Evolutionary conservation across 2,888 invertebrate species (phyloP).

Genomic region (Adela reaumurella): DNA sequence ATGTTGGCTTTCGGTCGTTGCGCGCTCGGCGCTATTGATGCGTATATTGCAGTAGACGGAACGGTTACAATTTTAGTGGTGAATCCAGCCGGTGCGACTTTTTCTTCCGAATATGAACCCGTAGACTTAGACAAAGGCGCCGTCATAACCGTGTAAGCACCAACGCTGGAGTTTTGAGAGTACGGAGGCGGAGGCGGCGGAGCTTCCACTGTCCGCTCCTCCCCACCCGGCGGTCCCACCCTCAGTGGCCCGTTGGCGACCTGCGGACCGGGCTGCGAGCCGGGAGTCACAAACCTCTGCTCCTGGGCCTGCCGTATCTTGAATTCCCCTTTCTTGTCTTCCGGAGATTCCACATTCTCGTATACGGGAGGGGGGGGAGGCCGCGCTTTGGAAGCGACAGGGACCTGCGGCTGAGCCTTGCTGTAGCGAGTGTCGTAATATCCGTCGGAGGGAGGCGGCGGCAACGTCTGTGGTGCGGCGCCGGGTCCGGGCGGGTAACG

Average conservation of each 20-base stretch:
- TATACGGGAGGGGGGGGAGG: constrained; percentile 34
- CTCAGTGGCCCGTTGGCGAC: constrained; percentile 29
- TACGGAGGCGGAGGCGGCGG: constrained; percentile 52
- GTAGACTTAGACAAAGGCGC: constrained; percentile 48
- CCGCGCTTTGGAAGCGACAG: constrained; percentile 51
- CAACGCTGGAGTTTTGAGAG: constrained; percentile 34
- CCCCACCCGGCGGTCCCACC: constrained; percentile 38
- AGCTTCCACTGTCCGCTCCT: constrained; percentile 45
- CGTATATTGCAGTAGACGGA: constrained; percentile 51
- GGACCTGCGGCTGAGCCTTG: constrained; percentile 81
- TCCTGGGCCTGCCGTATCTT: constrained; percentile 29
- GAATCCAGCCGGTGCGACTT: constrained; percentile 25
- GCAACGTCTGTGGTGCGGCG: constrained; percentile 22
- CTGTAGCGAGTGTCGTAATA: constrained; percentile 58
- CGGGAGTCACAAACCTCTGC: constrained; percentile 38
- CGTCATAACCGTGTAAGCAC: constrained; percentile 45
- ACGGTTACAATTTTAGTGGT: constrained; percentile 43
- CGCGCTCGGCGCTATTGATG: constrained; percentile 51
- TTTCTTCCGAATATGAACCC: constrained; percentile 40
- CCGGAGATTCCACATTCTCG: constrained; percentile 50
- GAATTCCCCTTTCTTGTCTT: constrained; percentile 38
- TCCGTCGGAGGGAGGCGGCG: constrained; percentile 34
- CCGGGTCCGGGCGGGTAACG: constrained; percentile 30
- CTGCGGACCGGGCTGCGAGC: constrained; percentile 41
- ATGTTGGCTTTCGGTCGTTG: constrained; percentile 51